Evolutionary conservation across 2,797 vertebrate genomes (phyloP).

Genomic region (Channa striata): DNA sequence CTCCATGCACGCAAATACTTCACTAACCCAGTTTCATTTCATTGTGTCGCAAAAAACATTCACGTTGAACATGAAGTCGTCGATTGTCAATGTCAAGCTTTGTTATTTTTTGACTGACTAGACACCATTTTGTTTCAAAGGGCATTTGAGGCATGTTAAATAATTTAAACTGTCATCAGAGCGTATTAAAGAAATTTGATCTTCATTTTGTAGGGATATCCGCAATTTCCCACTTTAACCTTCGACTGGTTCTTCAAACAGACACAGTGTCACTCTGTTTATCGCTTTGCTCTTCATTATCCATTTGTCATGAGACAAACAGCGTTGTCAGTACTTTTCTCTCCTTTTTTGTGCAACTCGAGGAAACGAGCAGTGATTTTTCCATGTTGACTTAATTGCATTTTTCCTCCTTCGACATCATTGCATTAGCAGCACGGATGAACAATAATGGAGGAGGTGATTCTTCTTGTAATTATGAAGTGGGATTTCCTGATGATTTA

Average conservation of each 20-base stretch:
- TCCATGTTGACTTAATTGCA: conserved; percentile 68
- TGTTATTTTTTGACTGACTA: conserved; percentile 29
- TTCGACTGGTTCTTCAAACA: conserved; percentile 52
- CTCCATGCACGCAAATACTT: conserved; percentile 32
- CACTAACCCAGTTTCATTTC: conserved; percentile 50
- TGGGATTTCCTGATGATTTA: conserved; percentile 64
- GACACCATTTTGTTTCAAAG: conserved; percentile 40
- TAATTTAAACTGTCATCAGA: conserved; percentile 58
- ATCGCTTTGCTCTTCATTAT: conserved; percentile 33
- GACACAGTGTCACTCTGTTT: conserved; percentile 26
- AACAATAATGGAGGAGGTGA: conserved; percentile 64
- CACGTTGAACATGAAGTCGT: conserved; percentile 6
- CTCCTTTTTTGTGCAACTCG: conserved; percentile 47
- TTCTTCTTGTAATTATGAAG: conserved; percentile 67
- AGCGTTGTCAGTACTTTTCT: conserved; percentile 31
- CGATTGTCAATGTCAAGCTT: conserved; percentile 30
- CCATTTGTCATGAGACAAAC: conserved; percentile 54
- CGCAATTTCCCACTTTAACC: conserved; percentile 53
- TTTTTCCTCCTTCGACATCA: conserved; percentile 57
- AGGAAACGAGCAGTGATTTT: conserved; percentile 45
- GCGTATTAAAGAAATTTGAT: conserved; percentile 34
- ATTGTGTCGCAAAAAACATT: conserved; percentile 35
- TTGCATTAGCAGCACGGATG: conserved; percentile 67
- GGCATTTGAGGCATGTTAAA: conserved; percentile 44
- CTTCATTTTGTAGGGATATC: conserved; percentile 32